phyloP scores from a whole-genome alignment of 2,113 vertebrate species.

The Puffinus mauretanicus region DNA sequence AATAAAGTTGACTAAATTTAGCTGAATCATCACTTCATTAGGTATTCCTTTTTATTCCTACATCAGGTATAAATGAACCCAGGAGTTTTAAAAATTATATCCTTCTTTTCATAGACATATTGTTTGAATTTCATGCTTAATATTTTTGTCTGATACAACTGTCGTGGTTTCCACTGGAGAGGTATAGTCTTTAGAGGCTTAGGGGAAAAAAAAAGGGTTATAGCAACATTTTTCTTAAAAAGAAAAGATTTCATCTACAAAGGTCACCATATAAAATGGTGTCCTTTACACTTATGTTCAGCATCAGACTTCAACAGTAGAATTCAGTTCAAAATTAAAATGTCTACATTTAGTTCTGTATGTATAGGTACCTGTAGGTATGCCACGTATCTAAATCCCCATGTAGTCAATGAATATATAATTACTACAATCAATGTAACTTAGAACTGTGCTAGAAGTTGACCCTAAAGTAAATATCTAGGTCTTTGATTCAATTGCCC shows the following conservation, averaged over 20 bases:
- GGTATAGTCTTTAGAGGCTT: not conserved
- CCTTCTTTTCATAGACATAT: not conserved
- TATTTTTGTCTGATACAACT: not conserved
- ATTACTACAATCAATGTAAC: not conserved
- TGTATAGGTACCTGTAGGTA: not conserved
- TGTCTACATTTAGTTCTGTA: not conserved
- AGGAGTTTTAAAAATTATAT: not conserved
- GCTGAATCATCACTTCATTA: constrained; percentile 25
- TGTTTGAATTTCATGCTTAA: not conserved
- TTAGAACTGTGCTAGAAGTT: not conserved
- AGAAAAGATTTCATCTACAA: not conserved
- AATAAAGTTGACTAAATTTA: not conserved
- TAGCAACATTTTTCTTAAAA: not conserved
- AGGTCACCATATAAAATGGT: too few relatives aligned
- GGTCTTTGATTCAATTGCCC: not conserved
- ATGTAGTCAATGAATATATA: not conserved
- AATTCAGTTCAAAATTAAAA: not conserved
- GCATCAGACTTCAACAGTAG: not conserved
- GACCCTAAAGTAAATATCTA: not conserved
- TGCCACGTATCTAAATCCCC: not conserved
- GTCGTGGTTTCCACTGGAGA: not conserved
- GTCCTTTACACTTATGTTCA: not conserved
- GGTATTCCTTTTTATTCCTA: not conserved
- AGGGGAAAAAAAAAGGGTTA: fast-evolving
- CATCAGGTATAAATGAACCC: not conserved